Evolutionary conservation across 2,113 vertebrate genomes (phyloP).

Genomic region (Equus quagga): DNA sequence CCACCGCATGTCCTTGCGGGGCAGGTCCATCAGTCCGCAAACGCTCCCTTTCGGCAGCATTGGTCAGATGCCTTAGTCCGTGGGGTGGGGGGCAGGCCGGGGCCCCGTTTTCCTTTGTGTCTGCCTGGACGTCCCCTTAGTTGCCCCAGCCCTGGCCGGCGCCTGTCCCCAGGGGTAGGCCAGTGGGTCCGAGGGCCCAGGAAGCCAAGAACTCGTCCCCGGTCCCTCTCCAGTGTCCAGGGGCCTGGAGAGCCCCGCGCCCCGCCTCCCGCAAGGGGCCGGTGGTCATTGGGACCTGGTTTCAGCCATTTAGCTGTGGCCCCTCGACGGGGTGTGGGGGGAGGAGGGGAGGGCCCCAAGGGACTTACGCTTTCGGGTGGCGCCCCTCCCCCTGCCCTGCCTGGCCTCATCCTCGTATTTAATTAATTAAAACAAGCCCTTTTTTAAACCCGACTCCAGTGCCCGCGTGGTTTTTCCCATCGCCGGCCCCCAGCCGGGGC

Average conservation of each 20-base stretch:
- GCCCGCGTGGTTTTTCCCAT: constrained; percentile 6
- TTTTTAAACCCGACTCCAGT: constrained; percentile 55
- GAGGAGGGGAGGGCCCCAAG: background rate
- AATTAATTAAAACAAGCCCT: constrained; percentile 73
- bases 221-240: background rate
- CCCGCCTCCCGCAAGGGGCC: background rate
- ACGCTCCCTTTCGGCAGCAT: background rate
- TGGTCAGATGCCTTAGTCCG: constrained; percentile 57
- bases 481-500: background rate
- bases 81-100: background rate
- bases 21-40: background rate
- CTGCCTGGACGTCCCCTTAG: background rate
- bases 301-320: background rate
- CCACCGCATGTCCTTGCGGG: rapidly evolving
- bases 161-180: background rate
- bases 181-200: background rate
- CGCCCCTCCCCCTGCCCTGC: background rate
- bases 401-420: constrained; percentile 74
- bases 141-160: background rate
- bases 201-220: background rate
- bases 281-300: background rate
- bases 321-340: background rate
- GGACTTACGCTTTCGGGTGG: constrained; percentile 43
- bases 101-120: background rate
- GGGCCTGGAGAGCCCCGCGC: background rate